A percentile compares a stretch with the other conserved stretches of the same genome.
Evolutionary conservation across 1,140 invertebrate species (phyloP).

Genomic region (Nephotettix cincticeps): DNA sequence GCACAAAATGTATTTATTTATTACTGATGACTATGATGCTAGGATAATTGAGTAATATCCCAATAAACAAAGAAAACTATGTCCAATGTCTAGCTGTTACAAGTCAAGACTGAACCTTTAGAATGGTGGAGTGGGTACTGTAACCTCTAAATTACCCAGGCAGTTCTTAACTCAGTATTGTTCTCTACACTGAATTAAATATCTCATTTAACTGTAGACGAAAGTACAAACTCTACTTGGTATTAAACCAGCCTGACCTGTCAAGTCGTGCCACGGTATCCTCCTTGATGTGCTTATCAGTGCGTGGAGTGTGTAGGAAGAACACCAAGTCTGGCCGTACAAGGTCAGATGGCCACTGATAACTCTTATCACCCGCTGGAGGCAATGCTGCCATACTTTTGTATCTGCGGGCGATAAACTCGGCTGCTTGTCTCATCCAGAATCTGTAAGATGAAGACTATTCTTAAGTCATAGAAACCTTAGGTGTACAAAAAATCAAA

Average conservation of each 20-base stretch:
- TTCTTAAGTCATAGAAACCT: no score
- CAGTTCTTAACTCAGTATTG: neutral
- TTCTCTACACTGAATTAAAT: neutral
- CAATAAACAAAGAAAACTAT: neutral
- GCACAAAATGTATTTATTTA: no score
- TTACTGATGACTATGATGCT: neutral
- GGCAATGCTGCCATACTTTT: neutral
- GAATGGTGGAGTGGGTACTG: neutral
- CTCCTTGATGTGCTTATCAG: neutral
- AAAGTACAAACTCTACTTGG: neutral
- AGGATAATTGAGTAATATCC: neutral
- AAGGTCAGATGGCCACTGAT: neutral
- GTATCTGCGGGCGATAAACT: neutral
- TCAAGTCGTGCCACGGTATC: neutral
- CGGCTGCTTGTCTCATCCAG: constrained; percentile 3
- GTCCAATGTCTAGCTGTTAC: neutral
- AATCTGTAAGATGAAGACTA: no score
- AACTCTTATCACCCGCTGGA: neutral
- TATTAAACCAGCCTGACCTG: neutral
- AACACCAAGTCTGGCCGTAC: neutral
- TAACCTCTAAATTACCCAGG: no score
- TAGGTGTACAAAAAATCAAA: no score
- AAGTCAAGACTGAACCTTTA: neutral
- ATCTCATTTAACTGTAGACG: neutral
- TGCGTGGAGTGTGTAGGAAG: neutral